phyloP scores from a whole-genome alignment of 2,797 vertebrate species.

The Carduelis carduelis region DNA sequence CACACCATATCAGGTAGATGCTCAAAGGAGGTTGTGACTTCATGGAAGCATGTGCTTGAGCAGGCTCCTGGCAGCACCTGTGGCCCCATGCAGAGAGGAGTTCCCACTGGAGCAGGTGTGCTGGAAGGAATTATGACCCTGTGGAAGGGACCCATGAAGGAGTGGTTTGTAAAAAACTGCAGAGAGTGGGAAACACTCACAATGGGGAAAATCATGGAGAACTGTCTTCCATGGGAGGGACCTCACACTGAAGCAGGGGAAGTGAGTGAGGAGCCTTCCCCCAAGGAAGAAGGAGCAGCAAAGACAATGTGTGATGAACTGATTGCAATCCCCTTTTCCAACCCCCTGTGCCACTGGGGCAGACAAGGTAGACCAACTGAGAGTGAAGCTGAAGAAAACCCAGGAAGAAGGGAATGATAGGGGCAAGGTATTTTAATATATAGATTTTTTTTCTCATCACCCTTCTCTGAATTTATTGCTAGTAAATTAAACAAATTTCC shows the following conservation, averaged over 20 bases:
- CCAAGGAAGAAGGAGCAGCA: neutral
- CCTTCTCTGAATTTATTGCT: neutral
- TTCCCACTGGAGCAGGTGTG: neutral
- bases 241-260: neutral
- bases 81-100: neutral
- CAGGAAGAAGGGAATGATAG: neutral
- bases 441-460: neutral
- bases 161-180: neutral
- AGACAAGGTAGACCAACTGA: neutral
- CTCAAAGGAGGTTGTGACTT: neutral
- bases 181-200: neutral
- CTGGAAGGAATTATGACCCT: neutral
- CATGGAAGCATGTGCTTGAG: neutral
- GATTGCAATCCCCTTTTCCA: neutral
- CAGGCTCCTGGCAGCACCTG: neutral
- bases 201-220: neutral
- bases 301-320: neutral
- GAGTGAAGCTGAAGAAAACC: neutral
- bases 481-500: neutral
- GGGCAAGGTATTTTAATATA: neutral
- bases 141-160: too few relatives aligned
- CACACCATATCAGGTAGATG: neutral
- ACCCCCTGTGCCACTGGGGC: fast-evolving
- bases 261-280: neutral
- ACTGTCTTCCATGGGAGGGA: neutral